Conservation (phyloP, 2,888 invertebrate species). For the Gandaritis pyraliata region DNA sequence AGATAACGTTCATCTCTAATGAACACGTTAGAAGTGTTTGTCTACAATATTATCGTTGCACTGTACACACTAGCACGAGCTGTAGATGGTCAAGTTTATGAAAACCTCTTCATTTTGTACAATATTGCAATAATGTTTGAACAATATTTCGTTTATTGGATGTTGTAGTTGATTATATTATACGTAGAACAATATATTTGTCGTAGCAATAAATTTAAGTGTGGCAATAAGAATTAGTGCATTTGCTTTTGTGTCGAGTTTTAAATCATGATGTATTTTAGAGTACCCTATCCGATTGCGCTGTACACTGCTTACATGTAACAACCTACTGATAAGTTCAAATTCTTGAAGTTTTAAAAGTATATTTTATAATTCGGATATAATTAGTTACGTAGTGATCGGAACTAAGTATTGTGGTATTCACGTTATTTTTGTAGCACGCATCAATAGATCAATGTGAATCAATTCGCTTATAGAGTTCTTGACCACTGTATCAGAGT, state of each 20-base stretch:
- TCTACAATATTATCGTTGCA: conserved; percentile 59
- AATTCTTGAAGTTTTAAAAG: conserved; percentile 75
- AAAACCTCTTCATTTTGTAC: conserved; percentile 65
- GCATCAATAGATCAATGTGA: conserved; percentile 29
- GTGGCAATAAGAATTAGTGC: conserved; percentile 81
- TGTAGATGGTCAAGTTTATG: conserved; percentile 28
- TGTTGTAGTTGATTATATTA: conserved; percentile 77
- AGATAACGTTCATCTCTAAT: conserved; percentile 47
- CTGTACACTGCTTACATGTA: conserved; percentile 76
- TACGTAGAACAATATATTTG: conserved; percentile 73
- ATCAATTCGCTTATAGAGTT: conserved; percentile 9
- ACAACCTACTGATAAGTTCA: conserved; percentile 73
- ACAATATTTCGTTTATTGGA: conserved; percentile 76
- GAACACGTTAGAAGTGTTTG: conserved; percentile 49
- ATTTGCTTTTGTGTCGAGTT: conserved; percentile 76
- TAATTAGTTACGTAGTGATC: conserved; percentile 70
- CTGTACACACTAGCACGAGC: conserved; percentile 67
- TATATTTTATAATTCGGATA: conserved; percentile 75
- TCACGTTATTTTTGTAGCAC: conserved; percentile 46
- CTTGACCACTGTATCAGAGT: conserved; percentile 22
- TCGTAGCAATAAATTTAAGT: conserved; percentile 82
- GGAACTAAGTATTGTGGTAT: conserved; percentile 55
- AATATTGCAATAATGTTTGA: conserved; percentile 76
- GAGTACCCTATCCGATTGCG: conserved; percentile 58
- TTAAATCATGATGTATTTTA: conserved; percentile 60